Percentiles rank a stretch among this genome's conserved stretches.
phyloP scores from a whole-genome alignment of 2,113 vertebrate genomes.

The Amblyornis subalaris region DNA sequence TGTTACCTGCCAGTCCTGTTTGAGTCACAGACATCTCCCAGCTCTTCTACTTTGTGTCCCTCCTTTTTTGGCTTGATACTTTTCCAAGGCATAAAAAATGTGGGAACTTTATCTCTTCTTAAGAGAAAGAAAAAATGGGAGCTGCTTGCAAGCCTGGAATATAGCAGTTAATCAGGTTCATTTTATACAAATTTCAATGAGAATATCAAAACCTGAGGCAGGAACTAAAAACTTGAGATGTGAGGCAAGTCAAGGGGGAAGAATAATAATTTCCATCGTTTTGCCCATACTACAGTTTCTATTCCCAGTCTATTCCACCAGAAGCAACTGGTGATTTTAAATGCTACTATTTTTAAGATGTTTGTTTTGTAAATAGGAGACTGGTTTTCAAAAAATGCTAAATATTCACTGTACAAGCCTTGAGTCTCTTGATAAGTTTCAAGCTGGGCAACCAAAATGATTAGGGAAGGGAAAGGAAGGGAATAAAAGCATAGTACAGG shows the following conservation, averaged over 20 bases:
- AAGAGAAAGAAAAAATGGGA: not conserved
- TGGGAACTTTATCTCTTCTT: not conserved
- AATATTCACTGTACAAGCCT: not conserved
- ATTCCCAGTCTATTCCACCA: not conserved
- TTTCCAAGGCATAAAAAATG: not conserved
- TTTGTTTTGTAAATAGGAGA: not conserved
- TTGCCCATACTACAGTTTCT: not conserved
- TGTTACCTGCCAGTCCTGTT: not conserved
- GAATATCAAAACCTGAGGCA: not conserved
- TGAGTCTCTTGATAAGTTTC: not conserved
- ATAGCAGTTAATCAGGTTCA: not conserved
- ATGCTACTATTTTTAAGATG: not conserved
- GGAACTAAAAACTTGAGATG: not conserved
- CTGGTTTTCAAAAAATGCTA: not conserved
- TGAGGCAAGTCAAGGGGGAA: fast-evolving
- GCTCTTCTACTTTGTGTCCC: not conserved
- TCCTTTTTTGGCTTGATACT: not conserved
- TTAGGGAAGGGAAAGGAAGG: not conserved
- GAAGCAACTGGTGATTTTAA: not conserved
- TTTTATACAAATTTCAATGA: not conserved
- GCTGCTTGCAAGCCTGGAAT: not conserved
- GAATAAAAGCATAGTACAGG: not conserved
- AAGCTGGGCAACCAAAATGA: not conserved
- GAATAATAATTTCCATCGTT: not conserved
- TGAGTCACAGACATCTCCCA: not conserved